Evolutionary conservation across 2,888 invertebrate genomes (phyloP), one percentile per base, ranked within the genome.

Genomic region (Chorisops tibialis): DNA sequence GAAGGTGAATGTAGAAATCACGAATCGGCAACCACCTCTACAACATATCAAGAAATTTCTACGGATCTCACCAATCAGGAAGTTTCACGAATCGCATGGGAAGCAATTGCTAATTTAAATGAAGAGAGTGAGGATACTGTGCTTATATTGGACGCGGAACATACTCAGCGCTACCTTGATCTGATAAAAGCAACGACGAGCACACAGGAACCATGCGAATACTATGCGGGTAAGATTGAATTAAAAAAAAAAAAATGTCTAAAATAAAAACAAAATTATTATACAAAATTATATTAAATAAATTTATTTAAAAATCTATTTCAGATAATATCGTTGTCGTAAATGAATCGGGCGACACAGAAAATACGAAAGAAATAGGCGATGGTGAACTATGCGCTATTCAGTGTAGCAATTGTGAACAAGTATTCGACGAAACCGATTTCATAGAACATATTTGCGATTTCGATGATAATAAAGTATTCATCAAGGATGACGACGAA

Each of bases 401-500:
- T 0, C 72, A 74, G 62, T 77, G 77, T 49, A 66, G 68, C 12
- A 71, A 74, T 54, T 77, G 76, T 58, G 69, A 68, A n/a, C 66
- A 62, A 4, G 65, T 73, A 7, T 76, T 73, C 47, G 72, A 73
- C 35, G 43, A 65, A 1, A 56, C 62, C 0, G 66, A 70, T 0
- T 74, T 75, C 50, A 67, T 70, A 19, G 56, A 67, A 0, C 78
- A 78, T 58, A 45, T 69, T 11, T 77, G 77, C 51, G 70, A 70
- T 1, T 70, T 68, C 41, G 71, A 71, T 59, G 68, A 68, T 21
- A 64, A 71, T 12, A 70, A 72, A 21, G 70, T 69, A 3, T 41
- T 70, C 0, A 68, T 70, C 19, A 41, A 59, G n/a, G 58, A 54
- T 5, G 52, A 61, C 24, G 50, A 62, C 52, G 61, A 56, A 19